A percentile compares a stretch with the other conserved stretches of the same genome.
phyloP scores from a whole-genome alignment of 2,888 invertebrate species.

The Gnatocerus cornutus region DNA sequence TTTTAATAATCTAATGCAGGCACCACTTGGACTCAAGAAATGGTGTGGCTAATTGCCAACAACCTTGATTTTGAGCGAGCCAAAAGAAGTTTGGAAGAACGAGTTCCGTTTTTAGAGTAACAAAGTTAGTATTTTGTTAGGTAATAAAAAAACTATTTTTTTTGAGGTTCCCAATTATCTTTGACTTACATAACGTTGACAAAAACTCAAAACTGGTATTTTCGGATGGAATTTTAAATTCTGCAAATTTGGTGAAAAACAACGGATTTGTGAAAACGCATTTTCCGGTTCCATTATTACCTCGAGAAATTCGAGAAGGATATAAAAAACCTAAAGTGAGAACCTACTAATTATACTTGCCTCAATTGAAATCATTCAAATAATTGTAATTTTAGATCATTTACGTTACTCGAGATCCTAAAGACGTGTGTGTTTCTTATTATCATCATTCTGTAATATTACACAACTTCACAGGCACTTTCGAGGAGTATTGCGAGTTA shows the following conservation, averaged over 20 bases:
- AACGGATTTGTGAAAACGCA: conserved; percentile 76
- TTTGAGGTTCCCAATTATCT: conserved; percentile 56
- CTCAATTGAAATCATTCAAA: neutral
- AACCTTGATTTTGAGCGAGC: conserved; percentile 77
- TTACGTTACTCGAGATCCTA: conserved; percentile 82
- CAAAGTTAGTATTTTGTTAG: neutral
- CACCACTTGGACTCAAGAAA: conserved; percentile 86
- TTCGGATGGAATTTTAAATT: no score
- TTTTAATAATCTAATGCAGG: conserved; percentile 72
- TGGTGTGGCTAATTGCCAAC: conserved; percentile 81
- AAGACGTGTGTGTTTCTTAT: conserved; percentile 82
- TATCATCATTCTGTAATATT: conserved; percentile 79
- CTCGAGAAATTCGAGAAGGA: conserved; percentile 70
- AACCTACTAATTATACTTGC: neutral
- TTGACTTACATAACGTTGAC: conserved; percentile 2
- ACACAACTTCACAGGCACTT: conserved; percentile 73
- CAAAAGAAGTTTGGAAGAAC: conserved; percentile 71
- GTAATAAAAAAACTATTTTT: neutral
- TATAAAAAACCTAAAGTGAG: conserved; percentile 67
- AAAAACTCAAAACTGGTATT: neutral
- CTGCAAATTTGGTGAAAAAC: conserved; percentile 27
- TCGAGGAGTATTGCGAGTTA: conserved; percentile 76
- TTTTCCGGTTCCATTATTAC: conserved; percentile 76
- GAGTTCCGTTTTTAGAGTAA: conserved; percentile 83
- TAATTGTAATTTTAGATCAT: conserved; percentile 71